phyloP scores from a whole-genome alignment of 2,113 vertebrate species.

The Caloenas nicobarica region DNA sequence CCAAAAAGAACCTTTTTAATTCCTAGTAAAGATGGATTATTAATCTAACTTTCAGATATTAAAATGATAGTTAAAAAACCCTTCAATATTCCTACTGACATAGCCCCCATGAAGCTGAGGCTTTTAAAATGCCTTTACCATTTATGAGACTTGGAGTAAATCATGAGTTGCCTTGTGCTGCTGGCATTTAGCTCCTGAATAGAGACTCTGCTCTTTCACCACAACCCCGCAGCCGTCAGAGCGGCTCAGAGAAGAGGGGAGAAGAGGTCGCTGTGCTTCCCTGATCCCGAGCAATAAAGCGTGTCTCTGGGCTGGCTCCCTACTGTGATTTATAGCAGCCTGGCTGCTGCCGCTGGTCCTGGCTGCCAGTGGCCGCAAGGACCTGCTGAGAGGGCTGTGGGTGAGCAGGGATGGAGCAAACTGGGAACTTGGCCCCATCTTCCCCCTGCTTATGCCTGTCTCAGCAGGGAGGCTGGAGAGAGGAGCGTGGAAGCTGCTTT shows the following conservation, averaged over 20 bases:
- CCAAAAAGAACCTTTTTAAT: background rate
- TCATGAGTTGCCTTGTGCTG: background rate
- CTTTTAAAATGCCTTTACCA: background rate
- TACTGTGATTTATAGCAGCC: background rate
- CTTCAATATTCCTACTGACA: background rate
- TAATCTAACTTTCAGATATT: background rate
- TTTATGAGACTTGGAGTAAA: background rate
- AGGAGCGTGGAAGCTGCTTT: background rate
- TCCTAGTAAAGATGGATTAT: background rate
- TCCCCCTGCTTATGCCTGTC: background rate
- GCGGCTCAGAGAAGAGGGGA: background rate
- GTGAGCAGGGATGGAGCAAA: conserved; percentile 41
- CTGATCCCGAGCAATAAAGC: background rate
- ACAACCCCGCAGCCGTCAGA: background rate
- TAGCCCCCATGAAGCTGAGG: background rate
- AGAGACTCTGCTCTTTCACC: background rate
- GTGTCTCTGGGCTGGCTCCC: background rate
- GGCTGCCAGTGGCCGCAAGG: background rate
- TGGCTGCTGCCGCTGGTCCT: background rate
- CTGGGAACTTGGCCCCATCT: conserved; percentile 42
- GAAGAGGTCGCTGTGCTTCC: background rate
- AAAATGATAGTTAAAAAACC: background rate
- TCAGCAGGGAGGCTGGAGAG: conserved; percentile 11
- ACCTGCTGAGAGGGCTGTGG: conserved; percentile 50
- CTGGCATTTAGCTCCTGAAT: background rate